Conservation (phyloP, 2,888 invertebrate genomes). For the Calameuta pallipes region DNA sequence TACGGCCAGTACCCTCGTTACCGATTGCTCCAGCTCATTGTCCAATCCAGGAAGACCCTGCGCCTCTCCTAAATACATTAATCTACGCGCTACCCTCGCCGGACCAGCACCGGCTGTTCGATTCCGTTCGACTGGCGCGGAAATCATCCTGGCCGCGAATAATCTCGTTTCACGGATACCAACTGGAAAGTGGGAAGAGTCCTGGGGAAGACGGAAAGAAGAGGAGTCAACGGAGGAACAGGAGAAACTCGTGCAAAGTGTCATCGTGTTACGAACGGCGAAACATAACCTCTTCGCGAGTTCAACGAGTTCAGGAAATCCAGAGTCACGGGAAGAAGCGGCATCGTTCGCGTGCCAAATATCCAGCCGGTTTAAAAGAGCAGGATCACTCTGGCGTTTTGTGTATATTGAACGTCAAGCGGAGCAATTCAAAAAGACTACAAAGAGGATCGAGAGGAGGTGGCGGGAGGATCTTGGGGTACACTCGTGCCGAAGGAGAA, state of each 20-base stretch:
- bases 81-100: neutral
- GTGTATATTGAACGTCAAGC: neutral
- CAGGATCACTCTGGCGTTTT: neutral
- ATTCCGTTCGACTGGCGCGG: neutral
- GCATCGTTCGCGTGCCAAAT: neutral
- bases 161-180: neutral
- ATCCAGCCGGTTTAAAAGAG: neutral
- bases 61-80: neutral
- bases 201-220: neutral
- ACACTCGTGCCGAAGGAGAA: slow-evolving; percentile 18
- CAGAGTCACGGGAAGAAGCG: neutral
- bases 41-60: neutral
- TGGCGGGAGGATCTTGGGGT: slow-evolving; percentile 18
- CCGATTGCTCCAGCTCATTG: neutral
- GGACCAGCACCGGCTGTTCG: neutral
- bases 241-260: neutral
- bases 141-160: neutral
- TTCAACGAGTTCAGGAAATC: neutral
- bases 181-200: neutral
- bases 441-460: slow-evolving; percentile 14
- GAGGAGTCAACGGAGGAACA: neutral
- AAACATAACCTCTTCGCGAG: neutral
- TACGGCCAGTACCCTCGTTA: neutral
- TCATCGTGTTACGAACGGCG: neutral
- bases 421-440: neutral